phyloP scores from a whole-genome alignment of 2,113 vertebrate genomes.

The Empidonax traillii region DNA sequence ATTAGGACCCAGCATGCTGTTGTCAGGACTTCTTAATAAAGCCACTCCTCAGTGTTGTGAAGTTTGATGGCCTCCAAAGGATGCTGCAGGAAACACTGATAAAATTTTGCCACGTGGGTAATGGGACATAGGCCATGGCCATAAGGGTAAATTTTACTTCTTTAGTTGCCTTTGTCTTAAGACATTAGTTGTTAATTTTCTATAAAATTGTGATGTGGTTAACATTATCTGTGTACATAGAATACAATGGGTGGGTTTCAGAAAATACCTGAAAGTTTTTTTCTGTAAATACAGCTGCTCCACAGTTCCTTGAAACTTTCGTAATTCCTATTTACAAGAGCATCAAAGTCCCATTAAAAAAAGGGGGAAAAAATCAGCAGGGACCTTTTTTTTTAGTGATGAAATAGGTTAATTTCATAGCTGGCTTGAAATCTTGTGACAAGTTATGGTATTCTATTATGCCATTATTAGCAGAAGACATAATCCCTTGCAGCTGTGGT shows the following conservation, averaged over 20 bases:
- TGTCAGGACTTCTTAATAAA: neutral
- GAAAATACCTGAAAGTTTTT: neutral
- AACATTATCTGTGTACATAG: neutral
- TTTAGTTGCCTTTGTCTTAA: neutral
- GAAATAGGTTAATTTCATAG: conserved; percentile 68
- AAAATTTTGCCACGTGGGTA: neutral
- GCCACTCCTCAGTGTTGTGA: neutral
- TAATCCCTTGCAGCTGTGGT: conserved; percentile 72
- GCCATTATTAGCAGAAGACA: conserved; percentile 66
- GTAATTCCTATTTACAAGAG: conserved; percentile 13
- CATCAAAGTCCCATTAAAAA: conserved; percentile 4
- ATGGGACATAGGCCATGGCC: neutral
- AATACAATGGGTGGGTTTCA: neutral
- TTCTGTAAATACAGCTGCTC: neutral
- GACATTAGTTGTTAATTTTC: neutral
- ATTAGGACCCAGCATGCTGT: neutral
- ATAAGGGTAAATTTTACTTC: neutral
- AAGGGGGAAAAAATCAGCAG: neutral
- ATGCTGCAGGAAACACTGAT: neutral
- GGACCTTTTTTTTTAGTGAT: neutral
- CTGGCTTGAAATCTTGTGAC: conserved; percentile 65
- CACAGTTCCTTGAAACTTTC: conserved; percentile 16
- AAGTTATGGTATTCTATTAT: conserved; percentile 63
- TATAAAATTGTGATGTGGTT: neutral
- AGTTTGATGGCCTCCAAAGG: neutral